phyloP scores from a whole-genome alignment of 1,140 invertebrate genomes.

The Phymastichus coffea region DNA sequence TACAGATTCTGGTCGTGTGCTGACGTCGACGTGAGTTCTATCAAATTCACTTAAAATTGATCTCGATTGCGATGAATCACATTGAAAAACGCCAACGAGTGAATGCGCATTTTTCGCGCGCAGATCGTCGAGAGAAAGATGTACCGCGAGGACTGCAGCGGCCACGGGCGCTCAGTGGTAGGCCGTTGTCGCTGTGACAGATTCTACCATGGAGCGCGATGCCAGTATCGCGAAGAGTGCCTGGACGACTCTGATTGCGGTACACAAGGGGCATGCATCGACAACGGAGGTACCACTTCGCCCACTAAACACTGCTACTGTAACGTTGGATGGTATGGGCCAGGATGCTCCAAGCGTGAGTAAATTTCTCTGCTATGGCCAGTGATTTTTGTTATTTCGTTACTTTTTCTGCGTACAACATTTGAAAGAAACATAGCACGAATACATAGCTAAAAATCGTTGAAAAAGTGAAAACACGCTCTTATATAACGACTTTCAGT shows the following conservation, averaged over 20 bases:
- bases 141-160: conserved; percentile 80
- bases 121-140: conserved; percentile 61
- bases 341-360: conserved; percentile 75
- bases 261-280: conserved; percentile 78
- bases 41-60: neutral
- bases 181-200: conserved; percentile 80
- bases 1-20: conserved; percentile 95
- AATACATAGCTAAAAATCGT: too few relatives aligned
- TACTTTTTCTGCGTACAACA: too few relatives aligned
- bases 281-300: conserved; percentile 74
- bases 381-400: neutral
- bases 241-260: conserved; percentile 80
- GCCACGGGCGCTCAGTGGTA: conserved; percentile 75
- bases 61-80: too few relatives aligned
- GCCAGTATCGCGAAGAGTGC: conserved; percentile 86
- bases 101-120: too few relatives aligned
- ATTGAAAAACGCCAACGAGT: too few relatives aligned
- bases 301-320: conserved; percentile 88
- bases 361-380: conserved; percentile 24
- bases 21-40: conserved; percentile 80
- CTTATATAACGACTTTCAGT: too few relatives aligned
- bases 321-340: conserved; percentile 80
- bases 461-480: too few relatives aligned
- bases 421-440: too few relatives aligned
- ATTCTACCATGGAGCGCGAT: conserved; percentile 76